phyloP scores from a whole-genome alignment of 2,797 vertebrate species.

The Amblyraja radiata region DNA sequence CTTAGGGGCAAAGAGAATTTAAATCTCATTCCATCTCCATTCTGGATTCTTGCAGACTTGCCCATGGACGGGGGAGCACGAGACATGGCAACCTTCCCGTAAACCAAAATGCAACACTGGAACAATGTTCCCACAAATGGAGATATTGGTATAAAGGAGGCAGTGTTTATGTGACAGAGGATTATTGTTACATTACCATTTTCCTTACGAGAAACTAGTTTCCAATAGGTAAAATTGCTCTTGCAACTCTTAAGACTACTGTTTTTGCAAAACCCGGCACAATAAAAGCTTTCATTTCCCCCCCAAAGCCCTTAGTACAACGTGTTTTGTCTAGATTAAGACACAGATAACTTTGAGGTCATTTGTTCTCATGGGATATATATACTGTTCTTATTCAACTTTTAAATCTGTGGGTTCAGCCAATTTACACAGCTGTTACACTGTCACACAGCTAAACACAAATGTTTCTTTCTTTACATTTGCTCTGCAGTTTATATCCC shows the following conservation, averaged over 20 bases:
- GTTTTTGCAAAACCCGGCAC: neutral
- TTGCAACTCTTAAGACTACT: neutral
- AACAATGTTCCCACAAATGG: neutral
- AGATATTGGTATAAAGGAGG: conserved; percentile 14
- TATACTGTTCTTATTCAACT: conserved; percentile 10
- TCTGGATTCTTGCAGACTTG: neutral
- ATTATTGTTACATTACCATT: neutral
- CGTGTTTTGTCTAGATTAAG: neutral
- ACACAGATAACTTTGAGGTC: neutral
- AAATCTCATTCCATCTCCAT: neutral
- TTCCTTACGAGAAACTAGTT: neutral
- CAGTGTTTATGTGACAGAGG: conserved; percentile 20
- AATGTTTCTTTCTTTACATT: conserved; percentile 12
- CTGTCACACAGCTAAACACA: conserved; percentile 23
- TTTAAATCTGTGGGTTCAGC: neutral
- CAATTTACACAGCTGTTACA: conserved; percentile 25
- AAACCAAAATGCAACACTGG: neutral
- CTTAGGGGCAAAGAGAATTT: neutral
- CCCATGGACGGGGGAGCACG: neutral
- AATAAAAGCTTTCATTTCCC: neutral
- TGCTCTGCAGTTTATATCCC: conserved; percentile 15
- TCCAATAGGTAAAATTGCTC: conserved; percentile 2
- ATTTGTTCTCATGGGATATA: neutral
- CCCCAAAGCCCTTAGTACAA: neutral
- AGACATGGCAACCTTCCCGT: neutral